Evolutionary conservation across 1,140 invertebrate genomes (phyloP).

Genomic region (Elymnias hypermnestra): DNA sequence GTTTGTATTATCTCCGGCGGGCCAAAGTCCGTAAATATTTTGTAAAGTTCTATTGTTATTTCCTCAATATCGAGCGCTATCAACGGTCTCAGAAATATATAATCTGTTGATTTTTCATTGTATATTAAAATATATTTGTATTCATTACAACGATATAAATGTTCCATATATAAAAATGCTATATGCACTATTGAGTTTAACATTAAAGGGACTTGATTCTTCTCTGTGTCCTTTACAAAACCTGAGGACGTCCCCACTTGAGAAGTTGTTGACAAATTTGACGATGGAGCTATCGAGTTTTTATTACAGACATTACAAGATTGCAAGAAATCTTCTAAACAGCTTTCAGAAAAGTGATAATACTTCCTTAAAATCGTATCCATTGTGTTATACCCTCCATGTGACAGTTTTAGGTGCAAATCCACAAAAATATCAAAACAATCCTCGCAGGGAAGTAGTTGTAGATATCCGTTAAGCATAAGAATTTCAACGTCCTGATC

Average conservation of each 20-base stretch:
- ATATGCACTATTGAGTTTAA: not conserved
- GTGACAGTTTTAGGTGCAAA: not conserved
- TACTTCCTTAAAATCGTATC: not conserved
- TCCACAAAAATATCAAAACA: conserved; percentile 10
- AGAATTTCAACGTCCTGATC: not conserved
- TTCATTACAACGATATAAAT: not conserved
- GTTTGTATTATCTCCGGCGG: not conserved
- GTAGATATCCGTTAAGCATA: too few species aligned
- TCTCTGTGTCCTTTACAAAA: not conserved
- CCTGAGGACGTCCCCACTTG: too few species aligned
- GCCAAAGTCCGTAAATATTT: conserved; percentile 6
- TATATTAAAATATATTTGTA: not conserved
- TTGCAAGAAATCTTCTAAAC: not conserved
- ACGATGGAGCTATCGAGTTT: too few species aligned
- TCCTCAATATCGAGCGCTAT: not conserved
- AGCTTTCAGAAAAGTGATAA: not conserved
- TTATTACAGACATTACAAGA: not conserved
- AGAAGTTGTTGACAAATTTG: too few species aligned
- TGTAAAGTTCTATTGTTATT: not conserved
- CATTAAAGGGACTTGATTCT: not conserved
- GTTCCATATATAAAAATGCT: not conserved
- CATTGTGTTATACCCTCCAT: not conserved
- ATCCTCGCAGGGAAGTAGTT: conserved; percentile 5
- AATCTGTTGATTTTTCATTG: not conserved
- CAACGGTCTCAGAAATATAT: conserved; percentile 1